Base-by-base conservation (phyloP, 2,113 vertebrate genomes). In the Neotoma lepida region DNA sequence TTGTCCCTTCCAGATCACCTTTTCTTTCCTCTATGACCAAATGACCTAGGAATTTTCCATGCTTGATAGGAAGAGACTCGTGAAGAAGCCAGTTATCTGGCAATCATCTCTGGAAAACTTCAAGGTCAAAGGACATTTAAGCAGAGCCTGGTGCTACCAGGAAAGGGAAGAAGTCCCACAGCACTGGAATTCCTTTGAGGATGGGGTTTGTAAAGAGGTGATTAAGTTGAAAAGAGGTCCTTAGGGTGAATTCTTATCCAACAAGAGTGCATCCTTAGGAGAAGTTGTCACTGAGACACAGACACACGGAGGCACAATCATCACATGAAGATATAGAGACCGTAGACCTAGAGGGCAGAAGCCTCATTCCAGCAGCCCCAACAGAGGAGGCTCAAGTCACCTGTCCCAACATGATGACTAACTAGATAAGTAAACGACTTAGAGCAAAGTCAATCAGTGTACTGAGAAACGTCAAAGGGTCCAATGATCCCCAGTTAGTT, bases 81-180 rank as follows among this genome's bases (percentile, higher is more conserved):
- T 0, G 49, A 74, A 49, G 0, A 26, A 61, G 17, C 24, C 26
- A 0, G 0, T 17, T 14, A 26, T 44, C 49, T 77, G 74, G 26
- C 44, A 6, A 33, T 13, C 10, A 4, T 56, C 81, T 46, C 14
- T 17, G n/a, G 49, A 30, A 76, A 78, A 88, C 2, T 73, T 0
- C 5, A 56, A 86, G 24, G 22, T 63, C 18, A 7, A 33, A 4
- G 15, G 2, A 3, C 54, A 4, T 4, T n/a, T 2, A 4, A 66
- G 26, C 68, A 10, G 35, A 49, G 3, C 10, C 70, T 35, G 18
- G 4, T 1, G 0, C n/a, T 46, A 30, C 18, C 0, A 6, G 64
- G 58, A n/a, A 30, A 10, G 24, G 30, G 28, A 9, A 81, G 82
- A 30, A 66, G 64, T 22, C 0, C 3, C 74, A 33, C 18, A 44